A percentile compares a stretch with the other conserved stretches of the same genome.
Conservation (phyloP, 1,140 invertebrate species). For the Scylla paramamosain region DNA sequence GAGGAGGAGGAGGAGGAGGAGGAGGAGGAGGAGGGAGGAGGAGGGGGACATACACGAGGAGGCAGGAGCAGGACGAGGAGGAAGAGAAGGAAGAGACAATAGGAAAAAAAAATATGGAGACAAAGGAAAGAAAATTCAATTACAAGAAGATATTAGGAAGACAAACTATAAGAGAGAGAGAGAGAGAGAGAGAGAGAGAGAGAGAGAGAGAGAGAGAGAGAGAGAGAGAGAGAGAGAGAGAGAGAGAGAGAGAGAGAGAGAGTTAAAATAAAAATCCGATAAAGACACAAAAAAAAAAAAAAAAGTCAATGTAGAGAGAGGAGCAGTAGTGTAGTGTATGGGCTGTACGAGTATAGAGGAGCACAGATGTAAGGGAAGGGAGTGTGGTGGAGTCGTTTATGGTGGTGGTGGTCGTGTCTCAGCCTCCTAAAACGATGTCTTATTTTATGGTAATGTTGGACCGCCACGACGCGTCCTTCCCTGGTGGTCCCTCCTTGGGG, state of each 20-base stretch:
- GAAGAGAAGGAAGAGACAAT: no score
- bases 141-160: no score
- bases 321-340: not conserved
- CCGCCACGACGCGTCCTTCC: not conserved
- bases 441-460: conserved; percentile 5
- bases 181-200: not conserved
- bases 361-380: not conserved
- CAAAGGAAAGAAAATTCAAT: no score
- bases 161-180: no score
- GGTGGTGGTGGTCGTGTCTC: conserved; percentile 5
- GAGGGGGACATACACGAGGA: not conserved
- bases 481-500: not conserved
- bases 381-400: not conserved
- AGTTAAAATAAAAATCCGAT: not conserved
- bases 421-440: conserved; percentile 22
- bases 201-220: no score
- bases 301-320: not conserved
- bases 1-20: not conserved
- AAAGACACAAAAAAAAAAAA: not conserved
- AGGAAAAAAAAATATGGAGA: no score
- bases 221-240: no score
- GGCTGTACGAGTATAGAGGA: not conserved
- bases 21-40: not conserved
- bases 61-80: no score
- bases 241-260: not conserved